Conservation (phyloP, 2,113 vertebrate genomes). For the Seriola quinqueradiata region DNA sequence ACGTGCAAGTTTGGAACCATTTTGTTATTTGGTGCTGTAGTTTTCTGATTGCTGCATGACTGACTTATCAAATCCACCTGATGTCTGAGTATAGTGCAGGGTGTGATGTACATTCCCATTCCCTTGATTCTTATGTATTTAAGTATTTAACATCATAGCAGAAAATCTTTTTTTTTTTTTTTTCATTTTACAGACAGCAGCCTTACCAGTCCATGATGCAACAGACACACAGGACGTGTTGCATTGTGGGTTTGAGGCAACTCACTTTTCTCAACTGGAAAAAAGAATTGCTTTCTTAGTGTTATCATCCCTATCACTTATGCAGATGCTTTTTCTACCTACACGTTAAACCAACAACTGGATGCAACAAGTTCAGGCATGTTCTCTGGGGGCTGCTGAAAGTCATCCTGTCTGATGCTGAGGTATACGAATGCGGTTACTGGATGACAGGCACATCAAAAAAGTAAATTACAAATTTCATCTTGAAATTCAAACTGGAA, state of each 20-base stretch:
- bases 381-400: constrained; percentile 35
- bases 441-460: constrained; percentile 20
- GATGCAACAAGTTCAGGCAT: constrained; percentile 49
- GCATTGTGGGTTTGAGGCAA: not conserved
- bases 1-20: not conserved
- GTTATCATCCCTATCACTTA: constrained; percentile 6
- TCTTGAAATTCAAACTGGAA: constrained; percentile 12
- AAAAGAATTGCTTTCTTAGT: not conserved
- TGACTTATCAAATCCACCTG: not conserved
- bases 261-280: not conserved
- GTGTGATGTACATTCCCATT: not conserved
- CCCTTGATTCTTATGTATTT: too few relatives aligned
- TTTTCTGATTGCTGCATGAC: not conserved
- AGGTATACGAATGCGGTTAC: constrained; percentile 19
- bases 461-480: constrained; percentile 30
- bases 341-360: constrained; percentile 20
- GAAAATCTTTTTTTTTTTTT: too few relatives aligned
- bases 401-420: constrained; percentile 29
- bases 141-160: too few relatives aligned
- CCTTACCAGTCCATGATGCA: not conserved
- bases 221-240: constrained; percentile 1
- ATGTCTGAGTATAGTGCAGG: not conserved
- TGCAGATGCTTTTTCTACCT: constrained; percentile 20
- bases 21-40: not conserved
- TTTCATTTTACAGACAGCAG: not conserved